Evolutionary conservation across 2,888 invertebrate genomes (phyloP).

Genomic region (Vesta saturnalis): DNA sequence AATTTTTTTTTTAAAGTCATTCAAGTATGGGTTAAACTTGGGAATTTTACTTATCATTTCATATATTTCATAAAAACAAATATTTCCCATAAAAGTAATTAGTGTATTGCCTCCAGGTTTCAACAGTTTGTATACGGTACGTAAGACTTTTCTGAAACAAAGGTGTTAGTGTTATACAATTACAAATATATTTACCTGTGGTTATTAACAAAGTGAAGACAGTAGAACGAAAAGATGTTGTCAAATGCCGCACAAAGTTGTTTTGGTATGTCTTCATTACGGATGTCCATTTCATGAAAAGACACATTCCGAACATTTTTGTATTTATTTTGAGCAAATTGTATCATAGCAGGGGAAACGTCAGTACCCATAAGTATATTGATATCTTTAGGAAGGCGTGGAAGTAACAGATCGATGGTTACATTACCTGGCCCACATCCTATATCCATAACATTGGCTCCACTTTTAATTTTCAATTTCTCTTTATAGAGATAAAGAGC

Average conservation of each 20-base stretch:
- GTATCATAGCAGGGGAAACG: neutral
- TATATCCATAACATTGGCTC: neutral
- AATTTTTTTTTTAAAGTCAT: too few relatives aligned
- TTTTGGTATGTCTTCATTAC: neutral
- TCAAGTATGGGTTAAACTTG: too few relatives aligned
- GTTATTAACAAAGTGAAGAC: neutral
- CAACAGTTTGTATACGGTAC: neutral
- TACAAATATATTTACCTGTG: neutral
- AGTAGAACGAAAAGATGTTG: neutral
- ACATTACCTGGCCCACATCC: too few relatives aligned
- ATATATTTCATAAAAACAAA: too few relatives aligned
- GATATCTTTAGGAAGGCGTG: neutral
- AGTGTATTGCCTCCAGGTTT: neutral
- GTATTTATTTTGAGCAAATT: neutral
- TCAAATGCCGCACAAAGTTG: neutral
- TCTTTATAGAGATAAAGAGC: too few relatives aligned
- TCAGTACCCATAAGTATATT: neutral
- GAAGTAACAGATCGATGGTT: neutral
- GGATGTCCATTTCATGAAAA: neutral
- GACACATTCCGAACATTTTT: neutral
- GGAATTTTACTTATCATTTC: too few relatives aligned
- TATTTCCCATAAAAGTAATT: neutral
- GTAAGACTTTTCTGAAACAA: neutral
- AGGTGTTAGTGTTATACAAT: neutral
- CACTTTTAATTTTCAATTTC: neutral